Evolutionary conservation across 2,797 vertebrate species (phyloP).

Genomic region (Malurus leucopterus): DNA sequence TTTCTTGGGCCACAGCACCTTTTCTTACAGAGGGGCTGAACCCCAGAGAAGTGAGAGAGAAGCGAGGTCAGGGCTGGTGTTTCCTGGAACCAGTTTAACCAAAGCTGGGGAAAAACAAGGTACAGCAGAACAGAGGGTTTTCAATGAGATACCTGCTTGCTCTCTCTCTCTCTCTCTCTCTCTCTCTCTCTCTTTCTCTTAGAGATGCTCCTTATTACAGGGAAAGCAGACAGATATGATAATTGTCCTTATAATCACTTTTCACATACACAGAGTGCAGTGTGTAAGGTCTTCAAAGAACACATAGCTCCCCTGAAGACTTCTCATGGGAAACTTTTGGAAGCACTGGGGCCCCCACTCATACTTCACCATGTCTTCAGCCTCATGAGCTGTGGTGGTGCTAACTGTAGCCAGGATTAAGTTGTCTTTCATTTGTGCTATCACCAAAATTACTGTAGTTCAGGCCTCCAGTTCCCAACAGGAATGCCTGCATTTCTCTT

Average conservation of each 20-base stretch:
- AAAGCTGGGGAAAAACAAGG: background rate
- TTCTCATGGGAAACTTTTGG: background rate
- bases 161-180: background rate
- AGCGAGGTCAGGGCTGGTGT: fast-evolving
- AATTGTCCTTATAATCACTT: background rate
- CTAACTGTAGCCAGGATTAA: background rate
- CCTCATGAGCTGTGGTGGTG: fast-evolving
- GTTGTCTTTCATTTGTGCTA: background rate
- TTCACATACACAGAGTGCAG: background rate
- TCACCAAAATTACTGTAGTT: background rate
- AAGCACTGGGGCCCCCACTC: fast-evolving
- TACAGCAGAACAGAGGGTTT: background rate
- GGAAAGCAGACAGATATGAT: background rate
- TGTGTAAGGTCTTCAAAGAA: fast-evolving
- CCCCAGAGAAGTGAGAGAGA: background rate
- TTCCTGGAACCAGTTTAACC: background rate
- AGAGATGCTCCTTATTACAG: background rate
- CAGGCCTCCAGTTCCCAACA: background rate
- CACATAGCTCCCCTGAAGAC: background rate
- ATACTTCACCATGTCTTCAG: background rate
- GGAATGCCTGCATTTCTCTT: fast-evolving
- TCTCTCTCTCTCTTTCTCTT: background rate
- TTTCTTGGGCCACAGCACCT: background rate
- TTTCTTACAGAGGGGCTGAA: background rate
- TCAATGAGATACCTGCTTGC: background rate